Percentiles rank a stretch among this genome's conserved stretches.
Conservation (phyloP, 1,140 invertebrate species). For the Andrena cerasifolii region DNA sequence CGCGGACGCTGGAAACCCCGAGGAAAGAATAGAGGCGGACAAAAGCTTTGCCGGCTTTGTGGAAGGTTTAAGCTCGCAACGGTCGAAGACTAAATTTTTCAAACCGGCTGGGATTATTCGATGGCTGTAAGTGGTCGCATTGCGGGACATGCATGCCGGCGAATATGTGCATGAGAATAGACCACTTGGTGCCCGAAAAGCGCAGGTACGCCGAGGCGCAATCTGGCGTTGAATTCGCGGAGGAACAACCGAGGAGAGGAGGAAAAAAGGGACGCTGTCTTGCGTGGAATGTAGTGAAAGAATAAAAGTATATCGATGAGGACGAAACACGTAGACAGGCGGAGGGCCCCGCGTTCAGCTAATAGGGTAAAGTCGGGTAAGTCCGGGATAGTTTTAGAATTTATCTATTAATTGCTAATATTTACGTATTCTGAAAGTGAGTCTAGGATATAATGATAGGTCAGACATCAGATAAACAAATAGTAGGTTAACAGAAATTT, state of each 20-base stretch:
- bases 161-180: slow-evolving; percentile 72
- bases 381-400: too few relatives aligned
- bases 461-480: too few relatives aligned
- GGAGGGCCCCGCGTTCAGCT: too few relatives aligned
- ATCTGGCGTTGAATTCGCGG: slow-evolving; percentile 68
- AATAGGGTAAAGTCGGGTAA: too few relatives aligned
- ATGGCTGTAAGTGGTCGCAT: slow-evolving; percentile 47
- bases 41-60: not conserved
- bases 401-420: too few relatives aligned
- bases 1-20: not conserved
- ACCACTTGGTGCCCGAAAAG: slow-evolving; percentile 67
- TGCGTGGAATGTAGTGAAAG: slow-evolving; percentile 11
- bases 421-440: too few relatives aligned
- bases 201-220: slow-evolving; percentile 56
- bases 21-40: slow-evolving; percentile 6
- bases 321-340: too few relatives aligned
- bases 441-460: too few relatives aligned
- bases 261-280: slow-evolving; percentile 18
- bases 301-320: too few relatives aligned
- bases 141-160: slow-evolving; percentile 48
- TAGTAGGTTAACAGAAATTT: too few relatives aligned
- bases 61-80: too few relatives aligned
- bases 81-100: slow-evolving; percentile 34
- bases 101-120: slow-evolving; percentile 54
- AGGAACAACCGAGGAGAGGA: slow-evolving; percentile 37